Base-by-base conservation (phyloP, 2,888 invertebrate genomes). In the Phyllotreta cruciferae region DNA sequence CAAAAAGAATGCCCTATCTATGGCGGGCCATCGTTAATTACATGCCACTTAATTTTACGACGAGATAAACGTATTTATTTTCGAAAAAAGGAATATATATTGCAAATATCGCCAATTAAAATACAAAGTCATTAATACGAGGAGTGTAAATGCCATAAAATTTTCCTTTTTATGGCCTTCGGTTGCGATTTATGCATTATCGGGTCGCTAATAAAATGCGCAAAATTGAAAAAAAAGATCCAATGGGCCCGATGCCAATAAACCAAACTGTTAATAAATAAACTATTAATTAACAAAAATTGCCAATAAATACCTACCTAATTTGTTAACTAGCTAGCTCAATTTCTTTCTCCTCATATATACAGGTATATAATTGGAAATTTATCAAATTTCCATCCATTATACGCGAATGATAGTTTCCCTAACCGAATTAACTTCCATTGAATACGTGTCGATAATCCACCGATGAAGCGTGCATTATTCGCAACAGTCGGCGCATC, bases 401-500 rank as follows among this genome's bases (percentile, higher is more conserved):
- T 24, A 24, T 24, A n/a, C n/a, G 24, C 24, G 24, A 24, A 24
- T 24, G 24, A 24, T 24, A 24, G 24, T 24, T 24, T 24, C 24
- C 24, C 24, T 24, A 24, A 24, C 24, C 24, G 24, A 24, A 24
- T 24, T 24, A 24, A 24, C 24, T 24, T 24, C 24, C 24, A 24
- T 24, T 24, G 24, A 24, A 24, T 24, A 24, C 24, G 10, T n/a
- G 9, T 41, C 10, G 10, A 41, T 54, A 54, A 56, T 56, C 13
- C 50, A 56, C 53, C 62, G 58, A 64, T 70, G 68, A 69, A 69
- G 64, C 69, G 44, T 72, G 64, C 66, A 67, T 54, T 56, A 66
- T 68, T 63, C 44, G 69, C 64, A 66, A 61, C 60, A 66, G 63
- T 63, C 61, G 64, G 66, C 71, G 67, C 56, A 58, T 56, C 70